Evolutionary conservation across 2,888 invertebrate genomes (phyloP).

Genomic region (Diarsia mendica): DNA sequence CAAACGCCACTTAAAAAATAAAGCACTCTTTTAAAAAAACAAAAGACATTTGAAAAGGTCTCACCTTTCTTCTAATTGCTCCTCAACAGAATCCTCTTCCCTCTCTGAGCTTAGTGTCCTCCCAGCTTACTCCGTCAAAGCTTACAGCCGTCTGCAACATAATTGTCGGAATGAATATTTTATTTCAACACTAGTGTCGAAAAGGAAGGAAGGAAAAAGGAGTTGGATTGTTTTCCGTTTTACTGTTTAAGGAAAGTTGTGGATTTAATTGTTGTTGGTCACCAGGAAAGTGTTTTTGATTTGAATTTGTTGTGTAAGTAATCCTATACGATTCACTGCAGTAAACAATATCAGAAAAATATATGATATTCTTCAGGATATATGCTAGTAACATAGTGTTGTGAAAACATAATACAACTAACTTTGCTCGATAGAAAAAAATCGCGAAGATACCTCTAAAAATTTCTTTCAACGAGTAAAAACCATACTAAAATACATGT

Average conservation of each 20-base stretch:
- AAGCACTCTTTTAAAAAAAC: constrained; percentile 15
- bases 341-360: no score
- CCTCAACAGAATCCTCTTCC: constrained; percentile 15
- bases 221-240: no score
- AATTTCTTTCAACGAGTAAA: no score
- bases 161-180: constrained; percentile 48
- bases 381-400: no score
- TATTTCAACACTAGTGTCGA: constrained; percentile 10
- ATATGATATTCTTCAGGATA: no score
- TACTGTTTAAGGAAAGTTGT: constrained; percentile 7
- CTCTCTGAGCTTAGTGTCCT: constrained; percentile 41
- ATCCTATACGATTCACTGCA: no score
- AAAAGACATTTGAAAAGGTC: constrained; percentile 20
- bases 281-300: constrained; percentile 1
- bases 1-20: constrained; percentile 13
- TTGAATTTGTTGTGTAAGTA: not conserved
- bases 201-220: constrained; percentile 17
- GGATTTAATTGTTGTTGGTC: rapidly evolving
- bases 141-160: constrained; percentile 53
- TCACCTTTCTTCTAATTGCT: constrained; percentile 55
- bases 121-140: constrained; percentile 20
- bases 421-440: no score
- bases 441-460: no score
- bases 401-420: no score
- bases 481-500: no score